These are phyloP conservation scores for Leptinotarsa lineolata DNA, from an alignment of 1,140 invertebrate genomes.

Conservation along the genomic window DNA sequence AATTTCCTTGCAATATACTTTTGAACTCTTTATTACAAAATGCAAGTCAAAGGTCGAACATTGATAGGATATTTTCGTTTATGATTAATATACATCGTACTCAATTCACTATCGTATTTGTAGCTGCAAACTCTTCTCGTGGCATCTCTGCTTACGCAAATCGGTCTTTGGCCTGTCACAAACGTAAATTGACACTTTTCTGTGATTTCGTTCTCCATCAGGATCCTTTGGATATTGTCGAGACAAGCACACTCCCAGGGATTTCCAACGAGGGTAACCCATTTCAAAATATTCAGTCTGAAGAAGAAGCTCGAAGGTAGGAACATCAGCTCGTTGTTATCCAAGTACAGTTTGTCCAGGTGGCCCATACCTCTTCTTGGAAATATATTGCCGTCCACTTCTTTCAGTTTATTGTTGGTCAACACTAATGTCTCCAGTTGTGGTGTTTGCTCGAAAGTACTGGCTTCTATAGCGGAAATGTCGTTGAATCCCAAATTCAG, in stretches of 20 bases:
- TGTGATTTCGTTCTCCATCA: slow-evolving; percentile 28
- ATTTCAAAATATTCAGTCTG: slow-evolving; percentile 25
- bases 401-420: slow-evolving; percentile 27
- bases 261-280: slow-evolving; percentile 34
- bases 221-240: slow-evolving; percentile 23
- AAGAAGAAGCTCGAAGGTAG: slow-evolving; percentile 30
- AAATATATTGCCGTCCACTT: slow-evolving; percentile 26
- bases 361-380: slow-evolving; percentile 15
- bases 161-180: slow-evolving; percentile 30
- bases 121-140: slow-evolving; percentile 22
- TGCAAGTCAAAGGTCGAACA: background rate
- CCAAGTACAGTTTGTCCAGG: slow-evolving; percentile 29
- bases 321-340: slow-evolving; percentile 33
- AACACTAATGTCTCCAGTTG: slow-evolving; percentile 26
- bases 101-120: slow-evolving; percentile 15
- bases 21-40: background rate
- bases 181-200: slow-evolving; percentile 31
- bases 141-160: slow-evolving; percentile 28
- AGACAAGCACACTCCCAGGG: slow-evolving; percentile 40
- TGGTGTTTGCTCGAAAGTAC: slow-evolving; percentile 26
- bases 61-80: background rate
- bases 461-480: slow-evolving; percentile 23
- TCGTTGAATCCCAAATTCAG: slow-evolving; percentile 31
- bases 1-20: too few relatives aligned
- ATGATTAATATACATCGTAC: slow-evolving; percentile 1